These are phyloP conservation scores for Mungos mungo DNA, from an alignment of 2,113 vertebrate genomes.

Conservation along the genomic window DNA sequence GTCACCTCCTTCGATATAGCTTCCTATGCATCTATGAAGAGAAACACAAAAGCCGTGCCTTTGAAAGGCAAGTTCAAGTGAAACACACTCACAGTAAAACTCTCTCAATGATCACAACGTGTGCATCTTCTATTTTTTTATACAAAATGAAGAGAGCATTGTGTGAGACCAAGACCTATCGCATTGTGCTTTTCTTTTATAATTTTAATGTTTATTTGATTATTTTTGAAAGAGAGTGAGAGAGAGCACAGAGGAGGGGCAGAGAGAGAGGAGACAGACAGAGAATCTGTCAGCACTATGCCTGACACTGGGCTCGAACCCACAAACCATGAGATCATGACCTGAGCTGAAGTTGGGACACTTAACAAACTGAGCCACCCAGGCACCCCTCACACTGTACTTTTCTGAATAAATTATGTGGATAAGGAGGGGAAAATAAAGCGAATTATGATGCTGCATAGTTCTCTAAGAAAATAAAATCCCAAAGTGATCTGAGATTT, in stretches of 20 bases:
- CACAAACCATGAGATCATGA: too few species aligned
- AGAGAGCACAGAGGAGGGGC: too few species aligned
- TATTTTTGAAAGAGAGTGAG: too few species aligned
- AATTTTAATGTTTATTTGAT: too few species aligned
- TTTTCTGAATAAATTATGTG: neutral
- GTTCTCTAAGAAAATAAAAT: neutral
- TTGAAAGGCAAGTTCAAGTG: neutral
- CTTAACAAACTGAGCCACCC: too few species aligned
- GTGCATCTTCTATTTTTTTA: neutral
- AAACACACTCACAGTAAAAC: rapidly evolving
- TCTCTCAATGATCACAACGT: neutral
- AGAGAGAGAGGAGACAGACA: too few species aligned
- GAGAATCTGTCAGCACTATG: too few species aligned
- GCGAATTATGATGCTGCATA: rapidly evolving
- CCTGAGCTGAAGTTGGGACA: too few species aligned
- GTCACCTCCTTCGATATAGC: neutral
- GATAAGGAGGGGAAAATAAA: rapidly evolving
- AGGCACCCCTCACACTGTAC: neutral
- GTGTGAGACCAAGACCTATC: neutral
- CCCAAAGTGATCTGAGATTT: neutral
- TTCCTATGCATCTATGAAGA: neutral
- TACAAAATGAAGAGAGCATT: neutral
- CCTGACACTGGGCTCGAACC: too few species aligned
- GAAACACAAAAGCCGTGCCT: rapidly evolving
- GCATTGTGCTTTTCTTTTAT: neutral